Base-by-base conservation (phyloP, 2,888 invertebrate genomes). In the Amphipoea lucens region DNA sequence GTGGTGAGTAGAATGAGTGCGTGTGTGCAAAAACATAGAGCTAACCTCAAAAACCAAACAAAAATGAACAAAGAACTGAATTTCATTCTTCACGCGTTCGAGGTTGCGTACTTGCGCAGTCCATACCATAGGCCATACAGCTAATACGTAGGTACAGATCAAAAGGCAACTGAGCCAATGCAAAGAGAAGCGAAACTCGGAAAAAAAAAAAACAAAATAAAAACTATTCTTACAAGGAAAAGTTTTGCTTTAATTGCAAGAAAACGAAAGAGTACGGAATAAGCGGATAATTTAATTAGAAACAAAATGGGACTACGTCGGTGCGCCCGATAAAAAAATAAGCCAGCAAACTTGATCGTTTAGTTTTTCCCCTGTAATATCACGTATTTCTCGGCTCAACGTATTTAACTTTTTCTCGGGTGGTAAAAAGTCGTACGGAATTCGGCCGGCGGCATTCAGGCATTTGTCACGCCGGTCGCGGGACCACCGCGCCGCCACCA, bases 391-490 rank as follows among this genome's bases (percentile, higher is more conserved):
- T 81, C 66, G 65, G 60, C 60, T 48, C 62, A 54, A 76, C 74
- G 84, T 82, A 80, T 84, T 79, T 69, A 82, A 81, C 74, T 84
- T 90, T 87, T 86, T 88, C 88, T 88, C 85, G 81, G 74, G 63
- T 81, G 73, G 84, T 86, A 90, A 92, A 85, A 88, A 87, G 84
- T 79, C 69, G 73, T 79, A 62, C 85, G 87, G 89, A 91, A 91
- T 92, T 92, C 87, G 88, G 88, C 81, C 88, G 85, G 74, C 78
- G 82, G 78, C 71, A 76, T 92, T 92, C 89, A 90, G 82, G 88
- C 87, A 94, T 95, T 94, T 91, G 94, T 93, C 90, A 92, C 92
- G 92, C 90, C 86, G 78, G 87, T 89, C 87, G 89, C 90, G 89
- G 85, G 84, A 81, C 82, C 73, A 79, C 73, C 80, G 85, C 79